These are phyloP conservation scores for Helicoverpa assulta DNA, from an alignment of 2,888 invertebrate species.

Conservation along the genomic window DNA sequence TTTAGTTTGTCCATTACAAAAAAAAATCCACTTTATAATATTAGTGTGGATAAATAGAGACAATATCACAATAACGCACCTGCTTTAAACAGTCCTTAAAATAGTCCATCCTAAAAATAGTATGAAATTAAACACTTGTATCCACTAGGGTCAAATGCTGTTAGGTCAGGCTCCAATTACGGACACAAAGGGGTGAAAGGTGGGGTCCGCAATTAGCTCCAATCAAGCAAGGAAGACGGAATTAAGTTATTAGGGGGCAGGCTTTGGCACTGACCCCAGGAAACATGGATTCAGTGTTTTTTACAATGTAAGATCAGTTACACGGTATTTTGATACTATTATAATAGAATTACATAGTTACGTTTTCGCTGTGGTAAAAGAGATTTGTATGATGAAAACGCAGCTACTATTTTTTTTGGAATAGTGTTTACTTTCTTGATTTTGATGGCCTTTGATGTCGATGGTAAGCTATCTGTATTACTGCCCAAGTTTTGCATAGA, in stretches of 20 bases:
- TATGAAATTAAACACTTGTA: slow-evolving; percentile 52
- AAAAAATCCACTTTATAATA: not conserved
- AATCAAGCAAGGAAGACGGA: slow-evolving; percentile 81
- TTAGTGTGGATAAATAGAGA: not conserved
- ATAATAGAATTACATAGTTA: too few species aligned
- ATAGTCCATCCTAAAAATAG: slow-evolving; percentile 46
- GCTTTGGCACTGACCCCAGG: slow-evolving; percentile 66
- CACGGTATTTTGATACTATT: not conserved
- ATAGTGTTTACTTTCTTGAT: too few species aligned
- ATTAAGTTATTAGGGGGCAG: slow-evolving; percentile 74
- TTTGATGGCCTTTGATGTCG: too few species aligned
- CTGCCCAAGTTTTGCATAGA: too few species aligned
- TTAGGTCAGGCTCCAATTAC: slow-evolving; percentile 76
- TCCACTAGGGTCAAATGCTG: slow-evolving; percentile 68
- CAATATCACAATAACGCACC: not conserved
- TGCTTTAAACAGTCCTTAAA: slow-evolving; percentile 26
- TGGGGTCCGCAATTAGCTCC: slow-evolving; percentile 81
- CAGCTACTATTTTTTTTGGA: too few species aligned
- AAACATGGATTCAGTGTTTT: slow-evolving; percentile 17
- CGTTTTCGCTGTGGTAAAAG: too few species aligned
- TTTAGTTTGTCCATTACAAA: not conserved
- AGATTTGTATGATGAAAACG: too few species aligned
- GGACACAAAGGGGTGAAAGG: slow-evolving; percentile 72
- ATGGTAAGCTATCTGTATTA: too few species aligned
- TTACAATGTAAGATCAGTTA: slow-evolving; percentile 4